Evolutionary conservation across 2,113 vertebrate genomes (phyloP), one percentile per base, ranked within the genome.

Genomic region (Illadopsis cleaveri): DNA sequence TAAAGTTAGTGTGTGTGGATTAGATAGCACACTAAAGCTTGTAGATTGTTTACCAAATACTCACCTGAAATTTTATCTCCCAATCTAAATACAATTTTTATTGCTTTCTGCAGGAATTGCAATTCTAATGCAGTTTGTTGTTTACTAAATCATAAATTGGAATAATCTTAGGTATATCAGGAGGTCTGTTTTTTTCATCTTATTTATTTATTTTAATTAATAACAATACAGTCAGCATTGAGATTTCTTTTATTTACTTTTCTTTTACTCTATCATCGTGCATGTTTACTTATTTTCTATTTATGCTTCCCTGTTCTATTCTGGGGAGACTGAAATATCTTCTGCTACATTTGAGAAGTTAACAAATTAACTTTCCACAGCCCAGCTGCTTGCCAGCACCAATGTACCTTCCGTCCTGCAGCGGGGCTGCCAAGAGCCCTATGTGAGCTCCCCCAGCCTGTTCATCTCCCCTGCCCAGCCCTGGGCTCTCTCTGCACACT

Each of bases 171-270:
- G 19, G 4, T 53, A 80, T 77, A 17, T 33, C 66, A 82, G 54
- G 37, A 89, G 9, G 6, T 69, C 58, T 79, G 6, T 14, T 38
- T 33, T 80, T 24, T 87, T 54, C 0, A 3, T 78, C 65, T 78
- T 80, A 27, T 90, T 94, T 95, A 57, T 91, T 96, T 93, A 47
- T 93, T 96, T 86, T 85, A 66, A 93, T 87, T 96, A 93, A 94
- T 88, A 80, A 37, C 30, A 88, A 77, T 44, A 30, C 25, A 44
- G 38, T 70, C 45, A 85, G 38, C 37, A 14, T 0, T 56, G 54
- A n/a, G 35, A 90, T 28, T 80, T 87, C 53, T 24, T 84, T 64
- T 88, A 58, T 93, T 95, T 93, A 47, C 30, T 81, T 94, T 95
- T 62, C 24, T 85, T 92, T 37, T 44, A 84, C 9, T 44, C 56